phyloP scores from a whole-genome alignment of 2,797 vertebrate genomes.

The Sebastes goodei region DNA sequence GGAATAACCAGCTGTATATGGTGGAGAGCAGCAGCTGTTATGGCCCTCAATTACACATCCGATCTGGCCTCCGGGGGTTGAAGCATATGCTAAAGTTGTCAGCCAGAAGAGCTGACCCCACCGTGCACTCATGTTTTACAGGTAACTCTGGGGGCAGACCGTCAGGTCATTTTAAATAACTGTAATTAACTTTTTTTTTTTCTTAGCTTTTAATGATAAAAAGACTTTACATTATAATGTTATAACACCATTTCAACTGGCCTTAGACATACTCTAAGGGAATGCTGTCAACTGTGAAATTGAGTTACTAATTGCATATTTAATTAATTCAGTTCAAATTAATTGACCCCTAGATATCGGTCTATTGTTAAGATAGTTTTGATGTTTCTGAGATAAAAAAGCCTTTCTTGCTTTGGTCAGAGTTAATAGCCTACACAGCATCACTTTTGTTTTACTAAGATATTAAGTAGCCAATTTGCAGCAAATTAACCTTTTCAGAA shows the following conservation, averaged over 20 bases:
- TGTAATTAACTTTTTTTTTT: not conserved
- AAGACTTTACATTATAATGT: not conserved
- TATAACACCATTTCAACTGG: not conserved
- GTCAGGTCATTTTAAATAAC: conserved; percentile 3
- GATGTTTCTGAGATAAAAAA: not conserved
- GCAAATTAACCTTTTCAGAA: not conserved
- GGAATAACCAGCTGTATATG: conserved; percentile 55
- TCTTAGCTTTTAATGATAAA: not conserved
- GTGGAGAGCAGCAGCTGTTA: conserved; percentile 62
- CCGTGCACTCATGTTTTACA: conserved; percentile 39
- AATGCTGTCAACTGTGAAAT: conserved; percentile 21
- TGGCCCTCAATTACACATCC: conserved; percentile 58
- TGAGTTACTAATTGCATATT: not conserved
- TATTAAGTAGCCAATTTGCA: not conserved
- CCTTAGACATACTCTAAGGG: not conserved
- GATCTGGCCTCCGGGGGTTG: conserved; percentile 59
- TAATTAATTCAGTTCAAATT: not conserved
- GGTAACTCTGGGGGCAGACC: conserved; percentile 24
- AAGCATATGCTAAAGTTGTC: conserved; percentile 62
- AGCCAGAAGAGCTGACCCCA: conserved; percentile 43
- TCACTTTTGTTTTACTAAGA: not conserved
- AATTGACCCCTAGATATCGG: not conserved
- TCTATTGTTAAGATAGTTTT: conserved; percentile 12
- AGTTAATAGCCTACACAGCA: not conserved
- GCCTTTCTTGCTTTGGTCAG: not conserved